These are phyloP conservation scores for Podilymbus podiceps DNA, from an alignment of 2,113 vertebrate species.

Conservation along the genomic window DNA sequence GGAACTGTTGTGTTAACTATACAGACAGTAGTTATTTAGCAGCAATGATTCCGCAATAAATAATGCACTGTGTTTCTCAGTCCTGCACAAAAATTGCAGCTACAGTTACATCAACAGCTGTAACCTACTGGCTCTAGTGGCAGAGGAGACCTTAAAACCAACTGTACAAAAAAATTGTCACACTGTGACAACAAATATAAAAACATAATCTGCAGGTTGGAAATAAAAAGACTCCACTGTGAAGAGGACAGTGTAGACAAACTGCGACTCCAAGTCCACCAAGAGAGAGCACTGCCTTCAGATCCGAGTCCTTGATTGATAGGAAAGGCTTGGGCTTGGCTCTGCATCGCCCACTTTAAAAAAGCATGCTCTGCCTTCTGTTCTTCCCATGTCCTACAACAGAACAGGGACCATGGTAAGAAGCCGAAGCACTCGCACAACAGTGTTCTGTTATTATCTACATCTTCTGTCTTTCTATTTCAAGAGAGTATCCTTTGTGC, in stretches of 20 bases:
- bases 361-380: constrained; percentile 99
- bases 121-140: constrained; percentile 86
- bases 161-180: constrained; percentile 87
- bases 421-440: constrained; percentile 8
- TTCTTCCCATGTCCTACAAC: constrained; percentile 92
- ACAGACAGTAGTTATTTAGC: constrained; percentile 99
- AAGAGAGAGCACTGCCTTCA: constrained; percentile 77
- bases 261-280: constrained; percentile 78
- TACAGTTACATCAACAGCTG: constrained; percentile 83
- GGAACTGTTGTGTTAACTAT: constrained; percentile 88
- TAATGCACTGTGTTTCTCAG: constrained; percentile 90
- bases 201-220: constrained; percentile 82
- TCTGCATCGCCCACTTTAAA: constrained; percentile 77
- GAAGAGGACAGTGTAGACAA: constrained; percentile 82
- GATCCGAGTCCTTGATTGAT: constrained; percentile 68
- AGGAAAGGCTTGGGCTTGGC: constrained; percentile 69
- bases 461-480: not conserved
- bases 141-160: constrained; percentile 83
- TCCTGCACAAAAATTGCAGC: constrained; percentile 86
- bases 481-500: not conserved
- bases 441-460: not conserved
- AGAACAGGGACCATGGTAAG: constrained; percentile 65
- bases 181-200: constrained; percentile 87
- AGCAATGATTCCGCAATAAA: constrained; percentile 96
- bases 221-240: constrained; percentile 84